Percentiles rank a stretch among this genome's conserved stretches.
Conservation (phyloP, 2,888 invertebrate genomes). For the Tridacna crocea region DNA sequence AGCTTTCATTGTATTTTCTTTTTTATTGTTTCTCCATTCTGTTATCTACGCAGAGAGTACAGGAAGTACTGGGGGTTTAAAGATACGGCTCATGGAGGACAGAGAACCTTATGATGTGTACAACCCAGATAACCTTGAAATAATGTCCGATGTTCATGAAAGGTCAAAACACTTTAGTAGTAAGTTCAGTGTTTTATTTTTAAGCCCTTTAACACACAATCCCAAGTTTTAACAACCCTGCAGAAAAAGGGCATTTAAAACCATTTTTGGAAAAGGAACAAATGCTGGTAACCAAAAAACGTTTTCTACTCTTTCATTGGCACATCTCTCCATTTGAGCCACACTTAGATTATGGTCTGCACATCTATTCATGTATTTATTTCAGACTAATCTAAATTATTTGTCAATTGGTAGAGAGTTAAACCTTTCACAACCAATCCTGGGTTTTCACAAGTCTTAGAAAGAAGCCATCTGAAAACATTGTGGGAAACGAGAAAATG, state of each 20-base stretch:
- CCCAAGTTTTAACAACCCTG: background rate
- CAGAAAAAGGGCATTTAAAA: background rate
- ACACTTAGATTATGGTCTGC: no score
- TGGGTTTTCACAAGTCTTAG: no score
- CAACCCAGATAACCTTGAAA: conserved; percentile 9
- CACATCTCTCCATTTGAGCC: no score
- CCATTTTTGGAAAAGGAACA: background rate
- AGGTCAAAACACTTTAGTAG: conserved; percentile 12
- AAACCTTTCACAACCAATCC: no score
- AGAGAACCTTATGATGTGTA: background rate
- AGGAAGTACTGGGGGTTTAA: background rate
- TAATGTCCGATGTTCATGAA: background rate
- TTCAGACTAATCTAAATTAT: no score
- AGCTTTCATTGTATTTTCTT: no score
- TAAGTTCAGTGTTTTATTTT: background rate
- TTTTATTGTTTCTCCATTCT: no score
- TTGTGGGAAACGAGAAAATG: no score
- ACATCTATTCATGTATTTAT: no score
- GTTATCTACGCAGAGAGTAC: background rate
- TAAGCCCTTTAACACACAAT: background rate
- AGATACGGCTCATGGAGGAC: conserved; percentile 11
- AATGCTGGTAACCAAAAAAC: background rate
- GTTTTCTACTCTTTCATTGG: no score
- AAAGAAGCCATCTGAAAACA: no score
- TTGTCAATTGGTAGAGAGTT: no score